Evolutionary conservation across 2,888 invertebrate species (phyloP), one percentile per base, ranked within the genome.

Genomic region (Dynastes hyllus): DNA sequence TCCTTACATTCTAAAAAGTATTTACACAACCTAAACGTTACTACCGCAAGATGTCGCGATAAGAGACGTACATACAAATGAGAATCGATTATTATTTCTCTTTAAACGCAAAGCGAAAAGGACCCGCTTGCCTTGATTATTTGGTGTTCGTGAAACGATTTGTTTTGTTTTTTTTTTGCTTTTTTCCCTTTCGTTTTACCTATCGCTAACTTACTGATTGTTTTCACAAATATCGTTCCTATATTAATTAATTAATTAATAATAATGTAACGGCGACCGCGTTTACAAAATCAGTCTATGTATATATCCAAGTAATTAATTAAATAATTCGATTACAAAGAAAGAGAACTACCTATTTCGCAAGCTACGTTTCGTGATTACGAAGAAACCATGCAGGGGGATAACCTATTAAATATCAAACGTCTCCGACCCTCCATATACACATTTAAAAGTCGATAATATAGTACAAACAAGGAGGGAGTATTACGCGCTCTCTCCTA

Each of bases 211-310:
- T 63, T 63, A 32, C 13, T 63, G 29, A 32, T 63, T 63, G 29
- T 63, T 63, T 63, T 32, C 29, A 22, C 22, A 29, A 63, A 63
- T 32, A 58, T 63, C 63, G 13, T 63, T 32, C 13, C 63, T 63
- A 63, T 13, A 63, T 63, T 45, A 45, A 45, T 45, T 45, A 8
- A 8, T 45, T 45, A 45, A 45, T 45, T 45, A 45, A 45, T 45
- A 45, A 63, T 69, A 69, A 22, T 51, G 51, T 51, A 51, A 27
- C 45, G 45, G 45, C 69, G 16, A 67, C 22, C 45, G 9, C 27
- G 22, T 51, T 51, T 27, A 29, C 51, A 13, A 69, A 69, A 50
- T 69, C 69, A 69, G 69, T 69, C 69, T 69, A 29, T 69, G 27
- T 50, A 69, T 69, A 16, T 45, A 45, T 45, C 40, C 29, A 69